These are phyloP conservation scores for Phymastichus coffea DNA, from an alignment of 1,140 invertebrate species.

Conservation along the genomic window DNA sequence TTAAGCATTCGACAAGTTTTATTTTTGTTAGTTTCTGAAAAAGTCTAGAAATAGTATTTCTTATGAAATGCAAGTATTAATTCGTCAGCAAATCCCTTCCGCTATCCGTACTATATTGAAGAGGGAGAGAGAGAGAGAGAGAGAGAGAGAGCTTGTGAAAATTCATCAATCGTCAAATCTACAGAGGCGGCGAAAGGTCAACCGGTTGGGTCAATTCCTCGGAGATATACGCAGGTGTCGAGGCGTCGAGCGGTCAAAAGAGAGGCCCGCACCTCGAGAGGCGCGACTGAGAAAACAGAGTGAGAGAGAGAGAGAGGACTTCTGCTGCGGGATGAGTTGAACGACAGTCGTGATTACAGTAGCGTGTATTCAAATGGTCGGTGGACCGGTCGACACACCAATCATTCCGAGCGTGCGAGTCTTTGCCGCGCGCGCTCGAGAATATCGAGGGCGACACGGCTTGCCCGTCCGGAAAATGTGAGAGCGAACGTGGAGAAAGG, in stretches of 20 bases:
- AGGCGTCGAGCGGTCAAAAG: not conserved
- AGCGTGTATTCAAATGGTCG: slow-evolving; percentile 57
- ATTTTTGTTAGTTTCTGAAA: too few species aligned
- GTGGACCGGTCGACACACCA: slow-evolving; percentile 44
- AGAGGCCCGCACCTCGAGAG: slow-evolving; percentile 26
- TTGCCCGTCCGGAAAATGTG: slow-evolving; percentile 46
- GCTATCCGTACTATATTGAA: too few species aligned
- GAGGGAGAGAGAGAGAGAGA: too few species aligned
- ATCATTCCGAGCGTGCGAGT: slow-evolving; percentile 46
- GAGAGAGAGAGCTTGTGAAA: too few species aligned
- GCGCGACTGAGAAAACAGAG: slow-evolving; percentile 43
- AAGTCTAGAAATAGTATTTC: too few species aligned
- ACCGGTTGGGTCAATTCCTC: slow-evolving; percentile 15
- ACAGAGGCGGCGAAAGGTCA: slow-evolving; percentile 8
- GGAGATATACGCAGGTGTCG: not conserved
- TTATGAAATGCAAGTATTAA: too few species aligned
- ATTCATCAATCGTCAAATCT: slow-evolving; percentile 14
- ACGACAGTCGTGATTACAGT: slow-evolving; percentile 54
- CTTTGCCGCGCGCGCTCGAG: not conserved
- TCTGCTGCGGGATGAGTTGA: slow-evolving; percentile 12
- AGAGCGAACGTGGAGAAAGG: not conserved
- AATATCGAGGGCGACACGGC: slow-evolving; percentile 42
- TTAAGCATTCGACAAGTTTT: too few species aligned
- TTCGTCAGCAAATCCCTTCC: too few species aligned
- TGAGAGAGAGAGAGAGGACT: slow-evolving; percentile 34